A percentile compares a stretch with the other conserved stretches of the same genome.
phyloP scores from a whole-genome alignment of 2,113 vertebrate genomes.

The Myotis yumanensis region DNA sequence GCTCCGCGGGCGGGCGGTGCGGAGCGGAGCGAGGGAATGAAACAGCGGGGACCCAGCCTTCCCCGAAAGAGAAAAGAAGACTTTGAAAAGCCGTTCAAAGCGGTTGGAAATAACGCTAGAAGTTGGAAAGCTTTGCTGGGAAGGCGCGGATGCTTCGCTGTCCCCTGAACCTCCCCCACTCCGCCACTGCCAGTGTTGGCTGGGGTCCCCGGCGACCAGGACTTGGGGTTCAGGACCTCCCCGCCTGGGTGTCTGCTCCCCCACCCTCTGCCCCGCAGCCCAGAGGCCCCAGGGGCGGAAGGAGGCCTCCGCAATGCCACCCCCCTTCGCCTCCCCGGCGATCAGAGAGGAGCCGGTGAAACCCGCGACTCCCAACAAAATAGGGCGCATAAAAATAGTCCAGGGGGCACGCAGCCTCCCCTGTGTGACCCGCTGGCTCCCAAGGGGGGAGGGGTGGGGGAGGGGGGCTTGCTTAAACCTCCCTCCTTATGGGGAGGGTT shows the following conservation, averaged over 20 bases:
- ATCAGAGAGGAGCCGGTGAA: constrained; percentile 77
- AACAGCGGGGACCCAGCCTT: accelerated
- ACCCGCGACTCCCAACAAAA: constrained; percentile 71
- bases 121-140: constrained; percentile 26
- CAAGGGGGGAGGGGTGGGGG: no score
- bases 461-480: no score
- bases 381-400: constrained; percentile 54
- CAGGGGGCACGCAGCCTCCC: neutral
- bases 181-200: neutral
- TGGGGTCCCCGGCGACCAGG: neutral
- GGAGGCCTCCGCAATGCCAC: constrained; percentile 63
- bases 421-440: neutral
- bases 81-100: neutral
- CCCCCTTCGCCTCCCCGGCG: constrained; percentile 64
- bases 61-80: neutral
- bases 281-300: constrained; percentile 59
- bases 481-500: neutral
- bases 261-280: constrained; percentile 29
- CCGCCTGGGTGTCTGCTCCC: constrained; percentile 52
- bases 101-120: neutral
- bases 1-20: accelerated
- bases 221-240: neutral
- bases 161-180: neutral
- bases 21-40: accelerated
- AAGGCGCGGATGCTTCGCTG: constrained; percentile 55